Conservation (phyloP, 1,140 invertebrate species). For the Drosophila littoralis region DNA sequence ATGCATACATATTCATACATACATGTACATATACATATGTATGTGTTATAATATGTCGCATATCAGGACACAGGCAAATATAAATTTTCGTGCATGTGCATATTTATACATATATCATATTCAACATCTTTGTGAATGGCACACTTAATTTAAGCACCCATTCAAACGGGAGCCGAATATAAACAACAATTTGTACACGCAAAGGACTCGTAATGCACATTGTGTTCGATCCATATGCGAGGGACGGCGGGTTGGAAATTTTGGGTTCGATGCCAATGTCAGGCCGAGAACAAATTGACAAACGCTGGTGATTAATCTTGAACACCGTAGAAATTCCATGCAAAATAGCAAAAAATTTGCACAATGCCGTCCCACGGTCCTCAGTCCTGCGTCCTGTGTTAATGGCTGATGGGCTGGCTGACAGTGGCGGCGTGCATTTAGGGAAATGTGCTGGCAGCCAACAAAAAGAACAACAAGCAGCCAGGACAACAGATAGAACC, state of each 20-base stretch:
- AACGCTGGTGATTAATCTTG: conserved; percentile 45
- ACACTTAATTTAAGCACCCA: not conserved
- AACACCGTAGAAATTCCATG: conserved; percentile 28
- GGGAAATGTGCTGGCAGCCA: conserved; percentile 31
- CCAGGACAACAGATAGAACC: conserved; percentile 18
- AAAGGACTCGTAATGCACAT: conserved; percentile 6
- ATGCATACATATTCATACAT: too few species aligned
- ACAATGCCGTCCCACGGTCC: not conserved
- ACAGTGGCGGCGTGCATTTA: conserved; percentile 20
- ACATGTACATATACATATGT: too few species aligned
- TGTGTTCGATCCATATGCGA: not conserved
- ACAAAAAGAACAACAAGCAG: conserved; percentile 11
- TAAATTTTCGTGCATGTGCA: not conserved
- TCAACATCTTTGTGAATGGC: not conserved
- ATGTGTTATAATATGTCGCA: too few species aligned
- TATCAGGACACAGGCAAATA: too few species aligned
- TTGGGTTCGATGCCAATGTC: conserved; percentile 1
- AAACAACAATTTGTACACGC: conserved; percentile 9
- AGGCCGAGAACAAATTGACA: conserved; percentile 27
- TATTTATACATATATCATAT: not conserved
- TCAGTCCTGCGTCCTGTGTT: conserved; percentile 4
- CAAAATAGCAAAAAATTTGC: conserved; percentile 28
- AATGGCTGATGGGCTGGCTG: conserved; percentile 15
- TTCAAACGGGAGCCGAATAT: not conserved
- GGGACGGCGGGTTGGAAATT: not conserved